These are phyloP conservation scores for Bagarius yarrelli DNA, from an alignment of 2,113 vertebrate genomes.

Conservation along the genomic window DNA sequence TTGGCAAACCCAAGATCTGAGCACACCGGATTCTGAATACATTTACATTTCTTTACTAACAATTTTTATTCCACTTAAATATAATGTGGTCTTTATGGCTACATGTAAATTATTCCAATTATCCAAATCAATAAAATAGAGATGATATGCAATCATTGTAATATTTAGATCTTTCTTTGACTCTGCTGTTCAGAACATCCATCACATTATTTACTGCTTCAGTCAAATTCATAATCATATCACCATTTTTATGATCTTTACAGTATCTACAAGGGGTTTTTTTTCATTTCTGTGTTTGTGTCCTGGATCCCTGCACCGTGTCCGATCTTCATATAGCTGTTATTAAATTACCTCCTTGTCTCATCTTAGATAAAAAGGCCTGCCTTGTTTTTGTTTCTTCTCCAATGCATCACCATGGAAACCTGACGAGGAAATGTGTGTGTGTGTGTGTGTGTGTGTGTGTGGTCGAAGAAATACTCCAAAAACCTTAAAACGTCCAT, in stretches of 20 bases:
- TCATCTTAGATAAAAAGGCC: constrained; percentile 16
- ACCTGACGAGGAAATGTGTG: neutral
- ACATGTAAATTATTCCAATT: no score
- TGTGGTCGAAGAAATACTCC: neutral
- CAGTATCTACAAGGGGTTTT: neutral
- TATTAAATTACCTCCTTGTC: constrained; percentile 38
- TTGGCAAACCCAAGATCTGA: no score
- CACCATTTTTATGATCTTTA: neutral
- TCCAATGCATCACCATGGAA: constrained; percentile 35
- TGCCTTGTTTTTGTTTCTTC: constrained; percentile 17
- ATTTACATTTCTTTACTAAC: no score
- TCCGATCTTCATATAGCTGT: constrained; percentile 9
- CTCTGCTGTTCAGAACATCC: neutral
- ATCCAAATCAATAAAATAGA: no score
- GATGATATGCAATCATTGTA: no score
- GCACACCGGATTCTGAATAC: no score
- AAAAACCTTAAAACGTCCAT: neutral
- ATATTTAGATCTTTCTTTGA: neutral
- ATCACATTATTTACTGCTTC: no score
- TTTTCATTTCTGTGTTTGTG: neutral
- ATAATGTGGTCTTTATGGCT: no score
- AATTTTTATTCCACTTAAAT: no score
- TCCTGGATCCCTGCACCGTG: neutral
- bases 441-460: neutral
- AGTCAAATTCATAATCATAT: neutral